Percentiles rank a stretch among this genome's conserved stretches.
These are phyloP conservation scores for Xanthorhoe spadicearia DNA, from an alignment of 2,888 invertebrate genomes.

Conservation along the genomic window DNA sequence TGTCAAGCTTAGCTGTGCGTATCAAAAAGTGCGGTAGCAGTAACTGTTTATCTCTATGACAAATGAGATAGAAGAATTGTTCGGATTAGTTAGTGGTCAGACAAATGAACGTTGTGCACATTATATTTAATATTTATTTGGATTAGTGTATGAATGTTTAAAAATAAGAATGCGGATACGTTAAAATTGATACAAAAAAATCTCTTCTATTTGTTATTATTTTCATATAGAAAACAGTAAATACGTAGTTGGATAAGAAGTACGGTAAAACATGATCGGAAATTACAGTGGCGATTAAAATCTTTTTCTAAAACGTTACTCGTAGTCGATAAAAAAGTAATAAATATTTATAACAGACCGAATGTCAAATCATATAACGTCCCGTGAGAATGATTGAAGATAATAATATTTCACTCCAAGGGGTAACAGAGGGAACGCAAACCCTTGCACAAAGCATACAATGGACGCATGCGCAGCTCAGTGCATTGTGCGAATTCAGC, in stretches of 20 bases:
- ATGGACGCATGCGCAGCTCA: slow-evolving; percentile 64
- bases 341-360: slow-evolving; percentile 16
- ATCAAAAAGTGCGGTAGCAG: slow-evolving; percentile 49
- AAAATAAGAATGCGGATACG: background rate
- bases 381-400: slow-evolving; percentile 62
- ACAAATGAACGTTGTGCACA: slow-evolving; percentile 19
- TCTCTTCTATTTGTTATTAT: too few relatives aligned
- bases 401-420: slow-evolving; percentile 55
- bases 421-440: slow-evolving; percentile 59
- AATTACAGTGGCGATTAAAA: background rate
- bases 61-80: slow-evolving; percentile 51
- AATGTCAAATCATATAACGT: slow-evolving; percentile 35
- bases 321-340: slow-evolving; percentile 11
- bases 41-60: slow-evolving; percentile 53
- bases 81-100: slow-evolving; percentile 20
- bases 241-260: too few relatives aligned
- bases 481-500: slow-evolving; percentile 60
- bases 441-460: slow-evolving; percentile 63
- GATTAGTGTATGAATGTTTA: background rate
- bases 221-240: too few relatives aligned
- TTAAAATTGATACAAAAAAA: too few relatives aligned
- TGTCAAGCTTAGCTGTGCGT: slow-evolving; percentile 54
- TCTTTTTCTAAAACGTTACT: background rate
- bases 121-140: background rate
- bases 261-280: background rate